A percentile compares a stretch with the other conserved stretches of the same genome.
These are phyloP conservation scores for Coptodon rendalli DNA, from an alignment of 2,113 vertebrate genomes.

Conservation along the genomic window DNA sequence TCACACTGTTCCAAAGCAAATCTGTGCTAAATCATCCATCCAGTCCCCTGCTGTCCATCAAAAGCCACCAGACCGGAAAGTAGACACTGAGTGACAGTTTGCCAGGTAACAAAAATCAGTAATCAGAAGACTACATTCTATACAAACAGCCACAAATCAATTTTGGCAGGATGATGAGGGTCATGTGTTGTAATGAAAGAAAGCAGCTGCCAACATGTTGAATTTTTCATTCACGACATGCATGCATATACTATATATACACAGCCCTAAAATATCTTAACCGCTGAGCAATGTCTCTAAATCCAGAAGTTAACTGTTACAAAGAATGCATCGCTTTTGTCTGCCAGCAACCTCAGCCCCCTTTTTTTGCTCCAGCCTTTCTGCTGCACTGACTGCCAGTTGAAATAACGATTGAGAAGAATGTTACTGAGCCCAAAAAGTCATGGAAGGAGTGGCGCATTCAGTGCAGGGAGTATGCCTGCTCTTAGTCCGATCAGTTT, in stretches of 20 bases:
- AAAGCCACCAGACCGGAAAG: slow-evolving; percentile 55
- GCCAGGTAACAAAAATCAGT: slow-evolving; percentile 48
- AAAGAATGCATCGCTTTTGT: slow-evolving; percentile 60
- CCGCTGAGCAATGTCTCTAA: slow-evolving; percentile 60
- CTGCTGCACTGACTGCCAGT: slow-evolving; percentile 47
- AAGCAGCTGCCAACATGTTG: not conserved
- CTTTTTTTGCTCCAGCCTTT: slow-evolving; percentile 25
- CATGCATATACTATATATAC: slow-evolving; percentile 39
- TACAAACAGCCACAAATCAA: not conserved
- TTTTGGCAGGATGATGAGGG: not conserved
- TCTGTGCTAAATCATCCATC: slow-evolving; percentile 61
- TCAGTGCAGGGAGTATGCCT: slow-evolving; percentile 11
- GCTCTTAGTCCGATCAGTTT: slow-evolving; percentile 24
- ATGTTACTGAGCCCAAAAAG: slow-evolving; percentile 33
- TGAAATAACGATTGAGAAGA: slow-evolving; percentile 53
- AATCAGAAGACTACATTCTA: slow-evolving; percentile 1
- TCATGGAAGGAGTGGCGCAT: slow-evolving; percentile 13
- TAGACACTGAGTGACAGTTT: slow-evolving; percentile 46
- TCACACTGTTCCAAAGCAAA: slow-evolving; percentile 55
- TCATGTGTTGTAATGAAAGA: not conserved
- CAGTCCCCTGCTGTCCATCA: slow-evolving; percentile 50
- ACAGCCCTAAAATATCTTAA: slow-evolving; percentile 57
- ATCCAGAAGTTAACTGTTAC: slow-evolving; percentile 60
- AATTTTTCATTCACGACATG: slow-evolving; percentile 22
- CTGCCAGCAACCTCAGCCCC: slow-evolving; percentile 66